Evolutionary conservation across 2,888 invertebrate species (phyloP), one percentile per base, ranked within the genome.

Genomic region (Neuroscelio doddi): DNA sequence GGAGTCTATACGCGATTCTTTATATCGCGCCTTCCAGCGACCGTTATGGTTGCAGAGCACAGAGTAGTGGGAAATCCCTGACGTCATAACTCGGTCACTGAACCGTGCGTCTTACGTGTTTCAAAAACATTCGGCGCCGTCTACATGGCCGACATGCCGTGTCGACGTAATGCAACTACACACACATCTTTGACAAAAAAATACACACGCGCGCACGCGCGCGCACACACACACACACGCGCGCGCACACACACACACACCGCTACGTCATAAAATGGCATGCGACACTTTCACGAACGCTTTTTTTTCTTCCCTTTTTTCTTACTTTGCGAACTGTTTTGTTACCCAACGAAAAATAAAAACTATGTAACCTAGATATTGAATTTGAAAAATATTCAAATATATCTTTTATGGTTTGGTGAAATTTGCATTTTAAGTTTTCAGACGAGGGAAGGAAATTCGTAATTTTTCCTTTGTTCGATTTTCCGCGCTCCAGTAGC

Each of bases 81-180:
- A 79, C 80, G 79, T 80, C 80, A 80, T 80, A 80, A 79, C 76
- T 80, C 80, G 80, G 80, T 80, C 80, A 80, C 76, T 79, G 79
- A 80, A 80, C 80, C 79, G 73, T 58, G 61, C 66, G 73, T 76
- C 75, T 77, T 77, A 78, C 75, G 74, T 74, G 74, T 74, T 38
- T 78, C 71, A 71, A 77, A 77, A 77, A 77, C 74, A 73, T 75
- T 78, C 73, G n/a, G 30, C 10, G 30, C 30, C n/a, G 30, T 10
- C 30, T 10, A 30, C n/a, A 9, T 9, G 30, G 30, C 30, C 30
- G 9, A 30, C n/a, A 30, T 30, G 30, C 30, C 30, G 30, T 9
- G 30, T 10, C 30, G 3, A 30, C 30, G 30, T 30, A 30, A 30
- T 9, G 30, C 30, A 30, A 21, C 3, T 5, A 21, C 21, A 21